A percentile compares a stretch with the other conserved stretches of the same genome.
phyloP scores from a whole-genome alignment of 2,797 vertebrate genomes.

The Calcarius lapponicus region DNA sequence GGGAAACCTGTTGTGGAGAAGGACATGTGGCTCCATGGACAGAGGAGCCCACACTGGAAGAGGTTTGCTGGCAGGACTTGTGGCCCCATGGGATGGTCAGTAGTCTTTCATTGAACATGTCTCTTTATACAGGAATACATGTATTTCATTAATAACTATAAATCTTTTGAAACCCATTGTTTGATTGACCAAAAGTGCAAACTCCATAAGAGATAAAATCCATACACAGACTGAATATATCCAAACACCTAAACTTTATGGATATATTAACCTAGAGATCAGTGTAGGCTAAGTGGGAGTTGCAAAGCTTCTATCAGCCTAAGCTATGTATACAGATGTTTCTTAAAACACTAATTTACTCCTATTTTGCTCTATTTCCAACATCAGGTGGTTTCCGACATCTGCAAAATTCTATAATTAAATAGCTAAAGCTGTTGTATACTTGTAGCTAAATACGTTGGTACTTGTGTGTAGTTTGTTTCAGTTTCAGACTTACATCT shows the following conservation, averaged over 20 bases:
- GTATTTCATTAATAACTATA: neutral
- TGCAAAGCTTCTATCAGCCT: neutral
- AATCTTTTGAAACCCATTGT: neutral
- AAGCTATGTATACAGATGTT: neutral
- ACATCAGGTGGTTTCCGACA: neutral
- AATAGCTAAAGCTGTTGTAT: neutral
- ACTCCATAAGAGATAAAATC: neutral
- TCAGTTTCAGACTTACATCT: neutral
- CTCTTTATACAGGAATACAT: neutral
- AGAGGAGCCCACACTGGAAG: neutral
- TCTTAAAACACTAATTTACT: neutral
- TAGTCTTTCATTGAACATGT: neutral
- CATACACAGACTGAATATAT: neutral
- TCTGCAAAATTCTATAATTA: neutral
- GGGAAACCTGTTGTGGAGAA: neutral
- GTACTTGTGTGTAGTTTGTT: neutral
- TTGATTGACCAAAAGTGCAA: neutral
- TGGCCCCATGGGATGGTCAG: accelerated
- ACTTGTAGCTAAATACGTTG: neutral
- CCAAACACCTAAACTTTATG: neutral
- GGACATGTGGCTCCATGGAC: neutral
- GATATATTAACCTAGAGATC: neutral
- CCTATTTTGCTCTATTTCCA: neutral
- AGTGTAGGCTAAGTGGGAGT: neutral
- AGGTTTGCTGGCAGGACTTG: neutral